phyloP scores from a whole-genome alignment of 2,888 invertebrate genomes.

The Odontomyia ornata region DNA sequence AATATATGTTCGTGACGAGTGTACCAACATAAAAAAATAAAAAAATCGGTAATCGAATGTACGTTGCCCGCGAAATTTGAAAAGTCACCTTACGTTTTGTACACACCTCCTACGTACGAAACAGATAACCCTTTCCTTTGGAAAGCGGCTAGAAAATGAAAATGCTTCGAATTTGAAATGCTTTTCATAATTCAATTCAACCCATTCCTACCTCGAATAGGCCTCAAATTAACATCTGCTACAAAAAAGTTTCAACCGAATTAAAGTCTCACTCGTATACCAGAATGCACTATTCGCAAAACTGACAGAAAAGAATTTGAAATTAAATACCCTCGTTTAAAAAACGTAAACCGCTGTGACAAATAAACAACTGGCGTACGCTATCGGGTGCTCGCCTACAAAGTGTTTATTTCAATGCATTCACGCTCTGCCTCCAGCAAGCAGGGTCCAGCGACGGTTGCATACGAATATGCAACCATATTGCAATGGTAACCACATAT shows the following conservation, averaged over 20 bases:
- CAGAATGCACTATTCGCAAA: neutral
- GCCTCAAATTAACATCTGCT: too few relatives aligned
- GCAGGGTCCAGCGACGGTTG: neutral
- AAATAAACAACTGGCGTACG: constrained; percentile 39
- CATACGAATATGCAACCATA: constrained; percentile 34
- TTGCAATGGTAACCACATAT: constrained; percentile 34
- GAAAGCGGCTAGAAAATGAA: too few relatives aligned
- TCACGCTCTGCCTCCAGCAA: neutral
- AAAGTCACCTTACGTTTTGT: too few relatives aligned
- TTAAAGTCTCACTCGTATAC: neutral
- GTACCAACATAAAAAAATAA: too few relatives aligned
- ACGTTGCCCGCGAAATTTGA: too few relatives aligned
- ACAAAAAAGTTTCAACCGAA: neutral
- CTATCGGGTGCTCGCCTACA: constrained; percentile 28
- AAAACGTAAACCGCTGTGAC: constrained; percentile 32
- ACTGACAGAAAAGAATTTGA: neutral
- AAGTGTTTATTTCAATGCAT: constrained; percentile 1
- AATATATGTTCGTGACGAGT: too few relatives aligned
- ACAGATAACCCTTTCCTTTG: too few relatives aligned
- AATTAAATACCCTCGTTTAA: constrained; percentile 31
- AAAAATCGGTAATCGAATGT: too few relatives aligned
- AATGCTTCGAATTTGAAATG: too few relatives aligned
- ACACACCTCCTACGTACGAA: too few relatives aligned
- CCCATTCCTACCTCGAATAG: too few relatives aligned
- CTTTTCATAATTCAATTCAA: too few relatives aligned